Base-by-base conservation (phyloP, 2,888 invertebrate species). In the Drosophila imparisetae region DNA sequence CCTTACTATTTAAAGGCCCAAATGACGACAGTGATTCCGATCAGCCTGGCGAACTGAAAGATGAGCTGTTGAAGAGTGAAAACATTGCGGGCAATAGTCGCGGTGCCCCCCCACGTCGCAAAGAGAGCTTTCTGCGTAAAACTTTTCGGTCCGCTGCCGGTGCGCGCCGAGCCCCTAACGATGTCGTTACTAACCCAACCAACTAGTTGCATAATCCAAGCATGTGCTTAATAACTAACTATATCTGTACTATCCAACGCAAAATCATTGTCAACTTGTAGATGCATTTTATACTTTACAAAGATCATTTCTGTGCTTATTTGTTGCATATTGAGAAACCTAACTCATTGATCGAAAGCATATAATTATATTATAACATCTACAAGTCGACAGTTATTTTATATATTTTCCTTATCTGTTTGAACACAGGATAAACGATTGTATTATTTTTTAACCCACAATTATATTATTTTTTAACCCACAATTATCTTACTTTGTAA, bases 121-220 rank as follows among this genome's bases (percentile, higher is more conserved):
- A 92, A 71, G 90, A 92, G 78, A 94, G 93, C 91, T 94, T 94
- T 88, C 91, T 93, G 75, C 93, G 93, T 74, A 93, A 93, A 91
- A 94, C 92, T 52, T 91, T 93, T 79, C 91, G 90, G 80, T 92
- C 93, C 81, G 89, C 91, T 78, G 92, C 93, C 89, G 85, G 90
- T 80, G 89, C 83, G 66, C 91, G 67, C 78, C 92, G 87, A 50
- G 73, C 76, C 57, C 80, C 58, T 21, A 78, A 81, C 71, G 85
- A 89, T 76, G 77, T 69, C 78, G 83, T 87, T 75, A 89, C 91
- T 92, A 84, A 84, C 78, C 75, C 57, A 66, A 50, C 66, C 36
- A 72, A 40, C 49, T 73, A 70, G 71, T 53, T 52, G 29, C 61
- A 36, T 45, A 71, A 78, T 61, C 53, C 69, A 63, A 75, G 77